These are phyloP conservation scores for Acanthaster planci DNA, from an alignment of 35 echinoderm and acorn worm genomes.

Conservation along the genomic window DNA sequence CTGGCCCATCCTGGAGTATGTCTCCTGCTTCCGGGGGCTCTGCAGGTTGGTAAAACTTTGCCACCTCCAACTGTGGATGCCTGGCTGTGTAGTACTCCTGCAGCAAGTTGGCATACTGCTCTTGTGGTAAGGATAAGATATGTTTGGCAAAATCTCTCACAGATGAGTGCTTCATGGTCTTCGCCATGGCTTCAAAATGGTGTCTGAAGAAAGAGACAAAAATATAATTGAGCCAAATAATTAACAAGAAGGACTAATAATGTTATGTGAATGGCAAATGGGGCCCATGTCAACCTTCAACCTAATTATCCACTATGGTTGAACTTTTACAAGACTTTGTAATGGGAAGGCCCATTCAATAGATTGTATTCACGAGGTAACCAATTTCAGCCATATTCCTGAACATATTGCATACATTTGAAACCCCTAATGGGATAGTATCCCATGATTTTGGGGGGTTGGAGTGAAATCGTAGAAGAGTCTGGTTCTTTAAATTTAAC, in stretches of 20 bases:
- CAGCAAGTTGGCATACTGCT: constrained; percentile 28
- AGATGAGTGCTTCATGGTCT: constrained; percentile 18
- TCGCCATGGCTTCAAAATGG: constrained; percentile 66
- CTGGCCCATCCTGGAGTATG: neutral
- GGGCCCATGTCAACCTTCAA: neutral
- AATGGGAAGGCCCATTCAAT: neutral
- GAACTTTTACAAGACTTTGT: neutral
- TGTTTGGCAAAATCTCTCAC: constrained; percentile 35
- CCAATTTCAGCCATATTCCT: neutral
- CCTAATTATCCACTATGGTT: neutral
- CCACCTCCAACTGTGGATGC: constrained; percentile 36
- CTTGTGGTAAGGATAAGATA: constrained; percentile 33
- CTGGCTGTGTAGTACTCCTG: constrained; percentile 44
- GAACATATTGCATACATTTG: too few species aligned
- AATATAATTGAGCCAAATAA: neutral
- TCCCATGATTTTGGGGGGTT: neutral
- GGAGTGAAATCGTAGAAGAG: neutral
- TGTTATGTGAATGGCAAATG: neutral
- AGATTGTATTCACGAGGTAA: neutral
- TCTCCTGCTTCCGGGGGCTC: neutral
- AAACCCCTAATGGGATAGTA: too few species aligned
- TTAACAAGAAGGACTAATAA: neutral
- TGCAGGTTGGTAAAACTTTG: neutral
- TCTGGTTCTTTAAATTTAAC: too few species aligned
- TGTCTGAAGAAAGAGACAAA: constrained; percentile 34